Percentiles rank a stretch among this genome's conserved stretches.
phyloP scores from a whole-genome alignment of 2,113 vertebrate genomes.

The Piprites chloris region DNA sequence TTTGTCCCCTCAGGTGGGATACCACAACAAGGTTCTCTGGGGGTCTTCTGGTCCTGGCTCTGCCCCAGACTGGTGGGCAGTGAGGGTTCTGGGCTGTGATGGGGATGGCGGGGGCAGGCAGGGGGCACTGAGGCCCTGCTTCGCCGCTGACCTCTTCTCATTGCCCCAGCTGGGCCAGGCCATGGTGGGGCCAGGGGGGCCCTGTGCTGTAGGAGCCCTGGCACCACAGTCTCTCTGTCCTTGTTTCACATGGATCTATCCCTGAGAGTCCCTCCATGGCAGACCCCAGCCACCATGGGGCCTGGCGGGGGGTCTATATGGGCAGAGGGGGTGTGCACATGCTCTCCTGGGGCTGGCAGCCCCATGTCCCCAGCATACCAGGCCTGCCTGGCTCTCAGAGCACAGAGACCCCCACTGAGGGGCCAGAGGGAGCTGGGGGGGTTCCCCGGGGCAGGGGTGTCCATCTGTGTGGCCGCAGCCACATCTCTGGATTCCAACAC shows the following conservation, averaged over 20 bases:
- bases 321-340: neutral
- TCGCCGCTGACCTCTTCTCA: neutral
- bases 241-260: neutral
- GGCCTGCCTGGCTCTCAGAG: neutral
- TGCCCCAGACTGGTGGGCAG: rapidly evolving
- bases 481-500: neutral
- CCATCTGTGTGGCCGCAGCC: neutral
- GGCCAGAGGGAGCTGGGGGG: neutral
- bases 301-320: rapidly evolving
- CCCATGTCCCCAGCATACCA: rapidly evolving
- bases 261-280: too few species aligned
- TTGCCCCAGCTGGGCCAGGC: too few species aligned
- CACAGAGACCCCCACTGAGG: neutral
- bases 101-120: too few species aligned
- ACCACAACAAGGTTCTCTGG: too few species aligned
- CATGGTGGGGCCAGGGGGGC: rapidly evolving
- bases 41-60: neutral
- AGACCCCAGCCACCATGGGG: too few species aligned
- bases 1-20: too few species aligned
- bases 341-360: rapidly evolving
- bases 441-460: neutral
- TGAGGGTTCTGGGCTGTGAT: neutral
- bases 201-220: neutral
- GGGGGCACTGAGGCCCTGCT: too few species aligned
- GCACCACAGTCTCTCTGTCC: neutral